Base-by-base conservation (phyloP, 2,888 invertebrate species). In the Acanthococcus lagerstroemiae region DNA sequence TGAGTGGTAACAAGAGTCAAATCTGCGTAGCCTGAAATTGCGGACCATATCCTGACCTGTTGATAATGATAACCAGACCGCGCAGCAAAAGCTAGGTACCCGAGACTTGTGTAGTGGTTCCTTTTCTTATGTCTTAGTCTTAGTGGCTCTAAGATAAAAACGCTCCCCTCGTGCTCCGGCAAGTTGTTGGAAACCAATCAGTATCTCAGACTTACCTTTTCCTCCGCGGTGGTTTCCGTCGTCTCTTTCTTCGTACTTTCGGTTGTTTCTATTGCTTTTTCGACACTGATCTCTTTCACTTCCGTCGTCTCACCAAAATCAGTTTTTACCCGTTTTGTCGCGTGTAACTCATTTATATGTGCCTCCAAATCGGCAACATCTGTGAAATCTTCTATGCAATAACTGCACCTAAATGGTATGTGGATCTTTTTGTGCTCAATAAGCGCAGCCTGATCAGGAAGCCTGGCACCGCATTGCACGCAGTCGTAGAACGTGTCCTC, bases 261-360 rank as follows among this genome's bases (percentile, higher is more conserved):
- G 4, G 22, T 22, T n/a, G n/a, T n/a, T n/a, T n/a, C n/a, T n/a
- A n/a, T n/a, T n/a, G n/a, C n/a, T n/a, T 45, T 4, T 7, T 4
- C 4, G 15, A n/a, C 46, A 45, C 4, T 45, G 4, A 4, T 52
- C 15, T 52, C 22, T 24, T 1, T n/a, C 37, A n/a, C n/a, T 37
- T 52, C 52, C 19, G 24, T 15, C 7, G 21, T 22, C n/a, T 27
- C 22, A 1, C 37, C 30, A 30, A 27, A 50, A 52, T 61, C 61
- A 7, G 61, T 61, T 61, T 61, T 61, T 1, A 61, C 61, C 17
- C 61, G 26, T 52, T 61, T 61, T 2, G 61, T 61, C 2, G 61
- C 30, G 12, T 50, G 61, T 37, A 52, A 61, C 3, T 61, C 52
- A 22, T 61, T 61, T 12, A 52, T 50, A 27, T 61, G 61, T 19